Conservation (phyloP, 2,113 vertebrate genomes). For the Protobothrops mucrosquamatus region DNA sequence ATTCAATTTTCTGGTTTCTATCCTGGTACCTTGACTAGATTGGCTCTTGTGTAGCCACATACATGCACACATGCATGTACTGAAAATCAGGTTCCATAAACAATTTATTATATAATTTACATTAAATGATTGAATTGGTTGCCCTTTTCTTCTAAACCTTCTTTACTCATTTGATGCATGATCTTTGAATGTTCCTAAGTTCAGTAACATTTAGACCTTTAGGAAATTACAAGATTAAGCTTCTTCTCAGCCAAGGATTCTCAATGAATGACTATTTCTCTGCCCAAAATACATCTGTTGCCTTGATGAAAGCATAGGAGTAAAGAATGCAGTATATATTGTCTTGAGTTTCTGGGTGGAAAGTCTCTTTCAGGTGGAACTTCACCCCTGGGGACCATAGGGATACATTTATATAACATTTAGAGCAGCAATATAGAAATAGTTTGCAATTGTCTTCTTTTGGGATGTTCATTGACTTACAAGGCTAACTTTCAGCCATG, state of each 20-base stretch:
- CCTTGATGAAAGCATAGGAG: not conserved
- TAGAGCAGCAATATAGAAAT: not conserved
- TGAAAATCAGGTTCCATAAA: not conserved
- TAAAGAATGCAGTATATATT: not conserved
- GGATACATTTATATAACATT: not conserved
- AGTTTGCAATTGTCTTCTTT: not conserved
- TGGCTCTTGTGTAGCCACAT: too few species aligned
- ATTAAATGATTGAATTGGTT: not conserved
- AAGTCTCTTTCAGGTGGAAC: not conserved
- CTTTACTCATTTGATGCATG: not conserved
- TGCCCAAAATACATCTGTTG: not conserved
- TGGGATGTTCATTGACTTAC: not conserved
- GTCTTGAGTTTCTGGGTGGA: not conserved
- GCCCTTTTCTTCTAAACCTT: not conserved
- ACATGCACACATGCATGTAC: not conserved
- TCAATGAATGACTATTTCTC: not conserved
- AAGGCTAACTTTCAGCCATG: not conserved
- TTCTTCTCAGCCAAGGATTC: not conserved
- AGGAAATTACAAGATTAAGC: not conserved
- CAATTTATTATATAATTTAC: not conserved
- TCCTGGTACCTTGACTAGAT: too few species aligned
- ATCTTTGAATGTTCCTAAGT: not conserved
- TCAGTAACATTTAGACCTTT: not conserved
- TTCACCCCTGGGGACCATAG: not conserved
- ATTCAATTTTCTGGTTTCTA: too few species aligned